Evolutionary conservation across 1,140 invertebrate genomes (phyloP), one percentile per base, ranked within the genome.

Genomic region (Drosophila saltans): DNA sequence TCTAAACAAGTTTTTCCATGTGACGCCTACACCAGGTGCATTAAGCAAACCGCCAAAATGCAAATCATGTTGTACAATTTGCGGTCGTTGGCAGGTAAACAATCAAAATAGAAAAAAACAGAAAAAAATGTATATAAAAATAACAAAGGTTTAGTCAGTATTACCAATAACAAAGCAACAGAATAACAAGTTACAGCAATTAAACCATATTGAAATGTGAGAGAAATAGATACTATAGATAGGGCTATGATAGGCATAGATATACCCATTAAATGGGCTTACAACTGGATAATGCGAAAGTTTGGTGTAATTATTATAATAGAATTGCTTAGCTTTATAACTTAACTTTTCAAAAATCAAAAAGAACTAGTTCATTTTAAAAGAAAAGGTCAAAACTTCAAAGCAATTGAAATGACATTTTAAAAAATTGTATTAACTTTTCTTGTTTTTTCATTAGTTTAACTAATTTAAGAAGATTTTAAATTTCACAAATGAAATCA

Each of bases 181-280:
- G 30, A 63, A 52, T 48, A 76, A 76, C 74, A 76, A 65, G 74
- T 76, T 69, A 43, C 30, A 64, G 60, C 55, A 64, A 69, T 76
- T 76, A 64, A 64, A 39, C 9, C 66, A 59, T 62, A 67, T 45
- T 21, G 39, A 24, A 16, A n/a, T 33, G 30, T 39, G 30, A 21
- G 56, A 58, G 56, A 16, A 16, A 16, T 16, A 0, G 16, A 59
- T 39, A 36, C 21, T 59, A 24, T 21, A 26, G 45, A 26, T 10
- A 26, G 21, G 8, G 1, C 8, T 26, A 4, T 59, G 33, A 59
- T 40, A 10, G 16, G 40, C 57, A 2, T 24, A 7, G 7, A 21
- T 9, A 16, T 61, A 24, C 59, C 10, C 36, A 39, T 41, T 43
- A 61, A 61, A 43, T 3, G 1, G 40, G 10, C 1, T 24, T 10